Evolutionary conservation across 2,888 invertebrate species (phyloP), one percentile per base, ranked within the genome.

Genomic region (Lepeophtheirus nordmannii): DNA sequence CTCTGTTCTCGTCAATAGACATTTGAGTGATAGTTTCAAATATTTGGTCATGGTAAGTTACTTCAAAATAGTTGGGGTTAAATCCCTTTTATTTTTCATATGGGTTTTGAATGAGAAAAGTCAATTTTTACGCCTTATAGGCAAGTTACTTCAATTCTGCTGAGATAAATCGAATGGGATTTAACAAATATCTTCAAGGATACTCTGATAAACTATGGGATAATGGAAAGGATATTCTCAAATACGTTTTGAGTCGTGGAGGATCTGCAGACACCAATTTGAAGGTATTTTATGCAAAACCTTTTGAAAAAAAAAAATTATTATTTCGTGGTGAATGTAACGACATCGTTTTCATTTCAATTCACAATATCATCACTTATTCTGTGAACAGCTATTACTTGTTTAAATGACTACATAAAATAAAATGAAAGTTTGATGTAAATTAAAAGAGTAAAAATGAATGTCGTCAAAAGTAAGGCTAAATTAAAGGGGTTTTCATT

Each of bases 201-300:
- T 30, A 59, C 12, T 59, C 60, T n/a, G 37, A 59, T 30, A 59
- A 59, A 23, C 22, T 23, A 17, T 59, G 60, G 60, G 37, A 30
- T 30, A 59, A 59, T 30, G 64, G 53, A 39, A 62, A 62, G 20
- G 40, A 17, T 2, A 40, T 62, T 14, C 38, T 62, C 40, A 20
- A 62, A 40, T 62, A 62, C 9, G 41, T 62, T 62, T 38, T 62
- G 3, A 38, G 40, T 11, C 23, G 62, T n/a, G 62, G 62, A 38
- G 62, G 62, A 23, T 20, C 20, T 10, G 40, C 40, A 41, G 62
- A 41, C 3, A 9, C 37, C 14, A 22, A 38, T 22, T 62, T 62
- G 40, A 23, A 62, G 62, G 62, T 62, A 61, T 39, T 17, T 12
- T 5, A 38, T 30, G n/a, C 20, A 17, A 53, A 53, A 53, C 46